phyloP scores from a whole-genome alignment of 2,888 invertebrate genomes.

The Noctua fimbriata region DNA sequence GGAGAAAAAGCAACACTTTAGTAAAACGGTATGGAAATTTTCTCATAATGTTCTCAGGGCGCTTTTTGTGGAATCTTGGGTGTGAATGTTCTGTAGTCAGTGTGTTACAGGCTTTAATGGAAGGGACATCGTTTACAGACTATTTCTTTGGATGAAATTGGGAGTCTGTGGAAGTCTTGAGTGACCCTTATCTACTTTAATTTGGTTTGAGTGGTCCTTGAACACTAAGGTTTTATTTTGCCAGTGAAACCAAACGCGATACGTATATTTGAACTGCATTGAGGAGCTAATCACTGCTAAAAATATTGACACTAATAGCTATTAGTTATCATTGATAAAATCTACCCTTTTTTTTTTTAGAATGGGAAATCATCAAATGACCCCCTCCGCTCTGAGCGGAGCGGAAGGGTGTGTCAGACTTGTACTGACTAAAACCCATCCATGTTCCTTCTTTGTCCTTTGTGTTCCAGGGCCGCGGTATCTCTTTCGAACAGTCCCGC shows the following conservation, averaged over 20 bases:
- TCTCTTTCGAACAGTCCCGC: no score
- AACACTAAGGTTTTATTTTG: neutral
- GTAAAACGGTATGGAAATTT: conserved; percentile 78
- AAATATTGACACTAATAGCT: no score
- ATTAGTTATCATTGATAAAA: no score
- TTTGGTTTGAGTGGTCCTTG: neutral
- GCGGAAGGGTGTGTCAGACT: no score
- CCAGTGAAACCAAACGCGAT: neutral
- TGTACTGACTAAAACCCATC: no score
- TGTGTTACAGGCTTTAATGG: conserved; percentile 47
- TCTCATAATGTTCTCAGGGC: conserved; percentile 71
- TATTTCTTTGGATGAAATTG: conserved; percentile 33
- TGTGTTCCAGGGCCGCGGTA: no score
- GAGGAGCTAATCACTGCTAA: no score
- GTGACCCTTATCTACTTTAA: neutral
- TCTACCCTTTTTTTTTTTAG: no score
- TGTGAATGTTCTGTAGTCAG: conserved; percentile 49
- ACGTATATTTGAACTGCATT: no score
- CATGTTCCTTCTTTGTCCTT: no score
- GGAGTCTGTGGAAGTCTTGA: neutral
- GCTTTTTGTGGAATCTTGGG: conserved; percentile 69
- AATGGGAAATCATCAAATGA: no score
- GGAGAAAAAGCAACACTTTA: conserved; percentile 73
- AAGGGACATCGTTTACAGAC: conserved; percentile 40
- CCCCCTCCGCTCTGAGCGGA: no score